phyloP scores from a whole-genome alignment of 2,797 vertebrate species.

The Scyliorhinus canicula region DNA sequence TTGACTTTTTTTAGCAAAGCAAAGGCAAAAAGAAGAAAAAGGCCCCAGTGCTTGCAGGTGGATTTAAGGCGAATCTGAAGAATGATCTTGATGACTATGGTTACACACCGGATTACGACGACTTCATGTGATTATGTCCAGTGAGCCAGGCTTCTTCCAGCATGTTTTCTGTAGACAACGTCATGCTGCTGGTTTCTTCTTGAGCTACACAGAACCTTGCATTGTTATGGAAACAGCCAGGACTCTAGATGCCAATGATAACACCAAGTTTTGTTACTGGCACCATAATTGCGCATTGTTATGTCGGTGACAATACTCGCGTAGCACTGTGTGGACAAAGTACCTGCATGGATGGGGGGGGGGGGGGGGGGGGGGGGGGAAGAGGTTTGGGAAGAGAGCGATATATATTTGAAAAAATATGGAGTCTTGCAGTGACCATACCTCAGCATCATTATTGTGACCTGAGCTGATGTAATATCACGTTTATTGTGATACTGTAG shows the following conservation, averaged over 20 bases:
- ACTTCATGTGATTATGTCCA: constrained; percentile 86
- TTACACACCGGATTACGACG: constrained; percentile 89
- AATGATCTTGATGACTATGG: constrained; percentile 85
- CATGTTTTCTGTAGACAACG: constrained; percentile 25
- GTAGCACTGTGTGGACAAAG: constrained; percentile 16
- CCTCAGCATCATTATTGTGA: constrained; percentile 21
- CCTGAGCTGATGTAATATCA: constrained; percentile 34
- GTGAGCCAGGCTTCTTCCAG: constrained; percentile 30
- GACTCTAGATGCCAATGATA: not conserved
- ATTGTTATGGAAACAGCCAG: constrained; percentile 17
- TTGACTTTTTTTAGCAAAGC: constrained; percentile 63
- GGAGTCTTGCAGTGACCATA: constrained; percentile 13
- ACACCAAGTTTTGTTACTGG: constrained; percentile 6
- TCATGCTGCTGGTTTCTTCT: constrained; percentile 29
- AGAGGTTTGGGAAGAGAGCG: constrained; percentile 9
- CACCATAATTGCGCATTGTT: constrained; percentile 2
- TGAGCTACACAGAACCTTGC: constrained; percentile 29
- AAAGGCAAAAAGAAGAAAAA: constrained; percentile 98
- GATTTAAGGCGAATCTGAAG: constrained; percentile 87
- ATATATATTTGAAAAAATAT: constrained; percentile 32
- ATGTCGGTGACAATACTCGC: not conserved
- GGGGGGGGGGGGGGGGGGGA: not conserved
- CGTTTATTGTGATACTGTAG: constrained; percentile 24
- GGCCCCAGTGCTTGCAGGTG: constrained; percentile 78
- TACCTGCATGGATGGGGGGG: not conserved